A percentile compares a stretch with the other conserved stretches of the same genome.
Evolutionary conservation across 2,797 vertebrate species (phyloP).

Genomic region (Heliangelus exortis): DNA sequence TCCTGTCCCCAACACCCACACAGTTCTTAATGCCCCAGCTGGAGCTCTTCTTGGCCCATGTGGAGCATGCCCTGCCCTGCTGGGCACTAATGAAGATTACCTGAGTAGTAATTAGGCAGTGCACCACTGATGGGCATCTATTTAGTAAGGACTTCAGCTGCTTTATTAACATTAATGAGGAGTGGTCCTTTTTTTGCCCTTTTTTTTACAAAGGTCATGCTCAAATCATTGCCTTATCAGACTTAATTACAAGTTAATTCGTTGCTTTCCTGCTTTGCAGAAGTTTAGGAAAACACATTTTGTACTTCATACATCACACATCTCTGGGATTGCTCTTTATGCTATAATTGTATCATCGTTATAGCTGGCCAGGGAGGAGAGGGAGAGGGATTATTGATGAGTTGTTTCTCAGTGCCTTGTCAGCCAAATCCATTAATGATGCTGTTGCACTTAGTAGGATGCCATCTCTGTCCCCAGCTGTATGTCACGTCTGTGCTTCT

Average conservation of each 20-base stretch:
- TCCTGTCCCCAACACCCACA: fast-evolving
- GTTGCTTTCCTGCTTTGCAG: not conserved
- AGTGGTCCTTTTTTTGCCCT: not conserved
- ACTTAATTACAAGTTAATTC: conserved; percentile 29
- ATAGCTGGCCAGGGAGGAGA: not conserved
- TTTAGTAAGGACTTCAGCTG: not conserved
- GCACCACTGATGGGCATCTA: not conserved
- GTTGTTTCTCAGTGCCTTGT: not conserved
- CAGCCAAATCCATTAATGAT: not conserved
- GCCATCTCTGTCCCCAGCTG: not conserved
- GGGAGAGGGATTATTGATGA: not conserved
- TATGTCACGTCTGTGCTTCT: not conserved
- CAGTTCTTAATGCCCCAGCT: too few relatives aligned
- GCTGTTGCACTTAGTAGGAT: not conserved
- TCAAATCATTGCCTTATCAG: not conserved
- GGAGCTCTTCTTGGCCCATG: fast-evolving
- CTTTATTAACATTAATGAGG: conserved; percentile 29
- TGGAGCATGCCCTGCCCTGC: not conserved
- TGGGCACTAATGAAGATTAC: not conserved
- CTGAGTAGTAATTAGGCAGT: not conserved
- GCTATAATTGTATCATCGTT: not conserved
- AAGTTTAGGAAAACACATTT: not conserved
- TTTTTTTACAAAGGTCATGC: not conserved
- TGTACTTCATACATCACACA: not conserved
- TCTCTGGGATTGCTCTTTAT: not conserved